Conservation (phyloP, 2,797 vertebrate genomes). For the Geotrypetes seraphini region DNA sequence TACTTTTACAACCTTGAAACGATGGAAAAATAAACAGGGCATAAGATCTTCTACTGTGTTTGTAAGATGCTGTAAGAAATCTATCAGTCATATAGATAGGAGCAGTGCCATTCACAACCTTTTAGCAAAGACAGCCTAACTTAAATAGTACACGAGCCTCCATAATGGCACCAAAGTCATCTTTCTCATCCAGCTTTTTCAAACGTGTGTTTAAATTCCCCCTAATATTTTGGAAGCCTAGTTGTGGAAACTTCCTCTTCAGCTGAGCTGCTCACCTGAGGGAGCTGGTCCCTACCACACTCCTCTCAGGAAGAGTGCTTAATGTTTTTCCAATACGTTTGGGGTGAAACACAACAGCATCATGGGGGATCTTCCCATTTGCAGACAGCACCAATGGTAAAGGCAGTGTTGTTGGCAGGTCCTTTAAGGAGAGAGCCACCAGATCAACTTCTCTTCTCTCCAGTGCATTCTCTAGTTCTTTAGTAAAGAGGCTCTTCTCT, state of each 20-base stretch:
- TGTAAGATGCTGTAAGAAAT: no score
- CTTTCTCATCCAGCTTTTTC: conserved; percentile 87
- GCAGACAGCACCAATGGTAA: conserved; percentile 87
- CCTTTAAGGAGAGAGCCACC: conserved; percentile 94
- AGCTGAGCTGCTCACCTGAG: conserved; percentile 88
- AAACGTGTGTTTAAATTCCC: conserved; percentile 93
- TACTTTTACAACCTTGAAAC: no score
- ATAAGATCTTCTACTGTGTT: no score
- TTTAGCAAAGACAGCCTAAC: no score
- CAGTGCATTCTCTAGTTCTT: conserved; percentile 89
- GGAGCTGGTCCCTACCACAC: conserved; percentile 89
- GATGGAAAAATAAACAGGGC: no score
- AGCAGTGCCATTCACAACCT: no score
- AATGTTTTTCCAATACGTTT: conserved; percentile 71
- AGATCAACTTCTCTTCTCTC: conserved; percentile 92
- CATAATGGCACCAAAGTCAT: conserved; percentile 86
- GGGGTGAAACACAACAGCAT: conserved; percentile 90
- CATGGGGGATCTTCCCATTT: conserved; percentile 88
- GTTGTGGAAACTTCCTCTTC: conserved; percentile 81
- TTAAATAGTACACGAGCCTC: no score
- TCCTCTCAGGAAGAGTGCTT: conserved; percentile 71
- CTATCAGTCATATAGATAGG: no score
- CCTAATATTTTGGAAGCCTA: conserved; percentile 86
- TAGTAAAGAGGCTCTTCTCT: conserved; percentile 96
- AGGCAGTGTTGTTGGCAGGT: conserved; percentile 88